phyloP scores from a whole-genome alignment of 2,888 invertebrate species.

The Terebella lapidaria region DNA sequence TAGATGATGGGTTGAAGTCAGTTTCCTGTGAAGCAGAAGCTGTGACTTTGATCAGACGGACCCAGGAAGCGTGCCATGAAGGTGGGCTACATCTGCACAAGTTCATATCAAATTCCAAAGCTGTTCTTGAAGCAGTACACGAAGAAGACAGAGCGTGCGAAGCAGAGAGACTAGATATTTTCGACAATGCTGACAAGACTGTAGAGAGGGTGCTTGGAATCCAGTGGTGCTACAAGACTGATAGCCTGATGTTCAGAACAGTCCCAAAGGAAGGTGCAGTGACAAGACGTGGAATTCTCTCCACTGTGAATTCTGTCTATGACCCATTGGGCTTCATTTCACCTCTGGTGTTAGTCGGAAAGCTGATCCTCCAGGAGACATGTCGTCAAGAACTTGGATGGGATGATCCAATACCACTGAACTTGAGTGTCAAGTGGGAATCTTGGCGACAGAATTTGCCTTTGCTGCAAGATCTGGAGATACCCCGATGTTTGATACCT shows the following conservation, averaged over 20 bases:
- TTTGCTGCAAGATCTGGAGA: not conserved
- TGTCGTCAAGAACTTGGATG: conserved; percentile 20
- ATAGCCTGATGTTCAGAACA: conserved; percentile 1
- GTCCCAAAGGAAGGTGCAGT: not conserved
- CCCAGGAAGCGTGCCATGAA: conserved; percentile 1
- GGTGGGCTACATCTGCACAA: conserved; percentile 12
- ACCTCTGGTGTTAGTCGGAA: conserved; percentile 4
- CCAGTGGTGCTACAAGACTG: not conserved
- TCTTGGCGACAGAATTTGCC: not conserved
- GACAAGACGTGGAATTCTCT: conserved; percentile 11
- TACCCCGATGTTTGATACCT: conserved; percentile 1
- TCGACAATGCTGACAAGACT: not conserved
- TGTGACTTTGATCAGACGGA: not conserved
- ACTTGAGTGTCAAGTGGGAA: not conserved
- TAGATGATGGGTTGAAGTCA: conserved; percentile 23
- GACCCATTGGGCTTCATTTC: conserved; percentile 10
- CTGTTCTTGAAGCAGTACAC: not conserved
- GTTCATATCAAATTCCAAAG: conserved; percentile 7
- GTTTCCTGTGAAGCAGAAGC: not conserved
- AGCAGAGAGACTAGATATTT: not conserved
- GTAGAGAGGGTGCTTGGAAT: not conserved
- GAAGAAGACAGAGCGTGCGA: not conserved
- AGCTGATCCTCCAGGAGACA: conserved; percentile 22
- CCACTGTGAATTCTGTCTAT: conserved; percentile 8
- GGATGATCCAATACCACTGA: conserved; percentile 22